Base-by-base conservation (phyloP, 2,888 invertebrate genomes). In the Sminthurides aquaticus region DNA sequence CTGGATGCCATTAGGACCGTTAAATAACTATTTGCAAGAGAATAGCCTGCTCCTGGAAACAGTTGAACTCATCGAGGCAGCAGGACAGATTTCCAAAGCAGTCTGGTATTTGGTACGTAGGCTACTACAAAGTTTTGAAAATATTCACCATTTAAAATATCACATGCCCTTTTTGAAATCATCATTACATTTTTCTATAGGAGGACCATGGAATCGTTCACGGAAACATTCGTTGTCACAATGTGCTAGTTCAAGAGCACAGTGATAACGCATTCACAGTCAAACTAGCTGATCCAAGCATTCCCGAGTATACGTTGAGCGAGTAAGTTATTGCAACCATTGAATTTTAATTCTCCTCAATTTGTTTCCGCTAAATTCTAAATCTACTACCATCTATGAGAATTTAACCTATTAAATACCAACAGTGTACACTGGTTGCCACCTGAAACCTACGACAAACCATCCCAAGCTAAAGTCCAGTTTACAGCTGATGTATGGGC, bases 361-460 rank as follows among this genome's bases (percentile, higher is more conserved):
- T n/a, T n/a, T n/a, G n/a, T n/a, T n/a, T n/a, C n/a, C n/a, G n/a
- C n/a, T n/a, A n/a, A n/a, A n/a, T n/a, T n/a, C n/a, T n/a, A n/a
- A n/a, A n/a, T n/a, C n/a, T n/a, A n/a, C n/a, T n/a, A n/a, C n/a
- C n/a, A n/a, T n/a, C n/a, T n/a, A n/a, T n/a, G n/a, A n/a, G n/a
- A n/a, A n/a, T n/a, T n/a, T n/a, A n/a, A n/a, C n/a, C 27, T 55
- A 22, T 57, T 58, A 20, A 49, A 49, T 67, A 61, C 22, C 74
- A 77, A n/a, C 76, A 92, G 91, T 75, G 83, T 91, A 1, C 91
- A 91, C 72, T 96, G 94, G 94, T 85, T 94, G 76, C 92, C 95
- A 0, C 86, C 88, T 11, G 92, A 94, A 77, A 88, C 87, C 76
- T 87, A 89, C 77, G 73, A 82, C 0, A 87, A 88, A 77, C 82